These are phyloP conservation scores for Diaperis boleti DNA, from an alignment of 2,888 invertebrate genomes.

Conservation along the genomic window DNA sequence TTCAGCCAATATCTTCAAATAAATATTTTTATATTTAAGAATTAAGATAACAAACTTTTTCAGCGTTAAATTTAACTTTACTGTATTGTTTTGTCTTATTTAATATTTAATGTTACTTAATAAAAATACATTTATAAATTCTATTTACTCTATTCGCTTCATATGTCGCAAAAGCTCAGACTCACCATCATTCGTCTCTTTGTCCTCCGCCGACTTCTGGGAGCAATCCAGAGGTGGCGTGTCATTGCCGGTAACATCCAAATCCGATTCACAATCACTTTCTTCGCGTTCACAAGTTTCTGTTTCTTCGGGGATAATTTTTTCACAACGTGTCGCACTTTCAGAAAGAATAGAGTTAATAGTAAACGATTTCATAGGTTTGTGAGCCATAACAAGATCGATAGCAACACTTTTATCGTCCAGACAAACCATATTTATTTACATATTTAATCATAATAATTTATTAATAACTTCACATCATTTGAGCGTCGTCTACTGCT, in stretches of 20 bases:
- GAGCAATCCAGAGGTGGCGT: conserved; percentile 77
- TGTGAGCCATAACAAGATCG: conserved; percentile 68
- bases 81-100: no score
- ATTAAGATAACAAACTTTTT: no score
- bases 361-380: conserved; percentile 80
- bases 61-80: no score
- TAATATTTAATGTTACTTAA: no score
- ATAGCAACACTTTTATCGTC: conserved; percentile 3
- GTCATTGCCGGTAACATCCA: conserved; percentile 80
- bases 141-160: neutral
- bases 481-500: neutral
- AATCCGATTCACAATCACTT: conserved; percentile 78
- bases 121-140: neutral
- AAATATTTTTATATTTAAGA: no score
- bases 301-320: conserved; percentile 57
- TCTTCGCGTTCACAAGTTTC: conserved; percentile 58
- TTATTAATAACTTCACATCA: conserved; percentile 5
- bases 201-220: conserved; percentile 62
- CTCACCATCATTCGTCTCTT: conserved; percentile 41
- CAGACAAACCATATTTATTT: conserved; percentile 8
- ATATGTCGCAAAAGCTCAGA: no score
- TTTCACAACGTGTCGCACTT: conserved; percentile 36
- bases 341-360: conserved; percentile 80
- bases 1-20: no score
- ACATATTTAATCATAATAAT: conserved; percentile 18